A percentile compares a stretch with the other conserved stretches of the same genome.
Evolutionary conservation across 1,140 invertebrate genomes (phyloP).

Genomic region (Trachymyrmex cornetzi): DNA sequence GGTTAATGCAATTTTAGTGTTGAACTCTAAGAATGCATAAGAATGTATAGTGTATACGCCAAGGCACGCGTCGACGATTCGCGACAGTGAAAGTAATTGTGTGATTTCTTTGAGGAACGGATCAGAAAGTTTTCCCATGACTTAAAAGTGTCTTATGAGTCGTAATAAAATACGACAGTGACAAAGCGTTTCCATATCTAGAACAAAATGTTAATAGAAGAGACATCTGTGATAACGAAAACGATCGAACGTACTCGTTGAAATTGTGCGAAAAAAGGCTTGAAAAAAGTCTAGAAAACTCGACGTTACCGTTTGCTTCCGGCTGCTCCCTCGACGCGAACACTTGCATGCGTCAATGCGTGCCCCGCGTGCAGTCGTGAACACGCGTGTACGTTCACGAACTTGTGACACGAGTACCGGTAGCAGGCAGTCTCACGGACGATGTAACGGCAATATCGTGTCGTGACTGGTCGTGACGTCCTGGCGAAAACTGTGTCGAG

Average conservation of each 20-base stretch:
- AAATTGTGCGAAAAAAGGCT: not conserved
- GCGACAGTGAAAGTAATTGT: not conserved
- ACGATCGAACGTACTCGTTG: not conserved
- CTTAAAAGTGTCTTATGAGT: not conserved
- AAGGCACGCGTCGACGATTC: not conserved
- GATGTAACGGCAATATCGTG: slow-evolving; percentile 38
- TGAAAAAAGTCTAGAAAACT: not conserved
- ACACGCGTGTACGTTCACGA: not conserved
- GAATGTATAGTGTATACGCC: not conserved
- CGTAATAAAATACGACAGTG: not conserved
- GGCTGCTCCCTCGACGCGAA: slow-evolving; percentile 11
- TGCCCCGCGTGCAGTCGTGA: not conserved
- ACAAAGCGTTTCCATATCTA: no score
- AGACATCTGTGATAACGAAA: not conserved
- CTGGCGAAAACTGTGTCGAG: slow-evolving; percentile 7
- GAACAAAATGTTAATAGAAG: slow-evolving; percentile 9
- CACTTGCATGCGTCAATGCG: slow-evolving; percentile 4
- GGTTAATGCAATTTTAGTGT: not conserved
- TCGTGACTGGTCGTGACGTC: not conserved
- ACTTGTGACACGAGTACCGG: slow-evolving; percentile 48
- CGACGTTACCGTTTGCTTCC: not conserved
- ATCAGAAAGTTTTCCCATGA: slow-evolving; percentile 18
- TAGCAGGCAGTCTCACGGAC: not conserved
- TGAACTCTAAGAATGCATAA: not conserved
- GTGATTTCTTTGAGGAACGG: slow-evolving; percentile 3